These are phyloP conservation scores for Ochropleura plecta DNA, from an alignment of 2,888 invertebrate species.

Conservation along the genomic window DNA sequence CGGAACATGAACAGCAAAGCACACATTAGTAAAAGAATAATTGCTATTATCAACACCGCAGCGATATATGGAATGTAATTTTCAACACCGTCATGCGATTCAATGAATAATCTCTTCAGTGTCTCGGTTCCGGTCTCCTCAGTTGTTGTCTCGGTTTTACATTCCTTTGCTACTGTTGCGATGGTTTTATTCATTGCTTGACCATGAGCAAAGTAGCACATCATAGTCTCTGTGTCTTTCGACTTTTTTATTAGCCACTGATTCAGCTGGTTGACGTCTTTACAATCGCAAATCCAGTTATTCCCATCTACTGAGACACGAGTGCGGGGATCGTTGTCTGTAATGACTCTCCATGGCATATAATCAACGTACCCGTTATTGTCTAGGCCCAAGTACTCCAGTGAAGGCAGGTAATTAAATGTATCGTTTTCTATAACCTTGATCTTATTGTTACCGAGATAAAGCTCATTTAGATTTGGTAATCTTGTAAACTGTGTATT, in stretches of 20 bases:
- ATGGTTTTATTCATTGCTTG: conserved; percentile 89
- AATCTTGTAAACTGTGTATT: conserved; percentile 95
- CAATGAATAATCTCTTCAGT: conserved; percentile 90
- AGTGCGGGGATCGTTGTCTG: conserved; percentile 92
- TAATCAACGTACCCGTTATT: conserved; percentile 95
- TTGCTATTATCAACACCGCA: conserved; percentile 92
- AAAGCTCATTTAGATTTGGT: conserved; percentile 93
- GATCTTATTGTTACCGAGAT: conserved; percentile 94
- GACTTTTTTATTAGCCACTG: conserved; percentile 93
- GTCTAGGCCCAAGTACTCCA: conserved; percentile 94
- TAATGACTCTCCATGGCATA: conserved; percentile 93
- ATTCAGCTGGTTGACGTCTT: conserved; percentile 92
- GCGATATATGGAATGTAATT: conserved; percentile 94
- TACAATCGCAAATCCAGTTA: conserved; percentile 96
- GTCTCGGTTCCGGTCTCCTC: conserved; percentile 91
- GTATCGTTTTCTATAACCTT: conserved; percentile 94
- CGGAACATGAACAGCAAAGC: conserved; percentile 94
- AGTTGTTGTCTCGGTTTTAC: conserved; percentile 92
- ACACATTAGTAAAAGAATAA: conserved; percentile 92
- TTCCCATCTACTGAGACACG: conserved; percentile 94
- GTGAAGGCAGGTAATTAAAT: conserved; percentile 93
- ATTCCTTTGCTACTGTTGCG: conserved; percentile 87
- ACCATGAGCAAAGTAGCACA: conserved; percentile 91
- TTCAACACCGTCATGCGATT: conserved; percentile 92
- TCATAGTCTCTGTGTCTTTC: conserved; percentile 92